Evolutionary conservation across 2,113 vertebrate genomes (phyloP), one percentile per base, ranked within the genome.

Genomic region (Ictidomys tridecemlineatus): DNA sequence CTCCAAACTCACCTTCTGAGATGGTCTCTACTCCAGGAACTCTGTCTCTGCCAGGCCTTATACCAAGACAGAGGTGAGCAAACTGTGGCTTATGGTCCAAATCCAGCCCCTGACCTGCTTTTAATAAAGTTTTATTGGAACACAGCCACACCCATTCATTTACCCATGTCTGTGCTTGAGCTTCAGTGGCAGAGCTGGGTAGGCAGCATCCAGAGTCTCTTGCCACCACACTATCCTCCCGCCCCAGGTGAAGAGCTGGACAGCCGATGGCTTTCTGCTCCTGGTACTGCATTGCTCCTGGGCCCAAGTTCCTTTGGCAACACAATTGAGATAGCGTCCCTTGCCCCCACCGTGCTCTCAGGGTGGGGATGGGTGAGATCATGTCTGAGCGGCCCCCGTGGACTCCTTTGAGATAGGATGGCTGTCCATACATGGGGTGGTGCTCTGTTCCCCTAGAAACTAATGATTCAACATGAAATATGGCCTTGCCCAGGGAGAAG

Each of bases 401-500:
- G 84, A 72, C 95, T 93, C 74, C 88, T 70, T 76, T 1, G 58
- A 93, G 96, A 90, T 94, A 97, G 86, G 45, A 89, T 18, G 16
- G 45, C 86, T 74, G 89, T 79, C 73, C 69, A 2, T 70, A 80
- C n/a, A 22, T n/a, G 4, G 82, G 67, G 73, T 69, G 34, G 92
- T 79, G 53, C 58, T 53, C 89, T 56, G 48, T 94, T 94, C 61
- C 77, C 26, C 84, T 84, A 87, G 89, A 48, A 96, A 97, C 98
- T 95, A 98, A 90, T 89, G 98, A 93, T 87, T 98, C 73, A 42
- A 78, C 92, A 37, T 97, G 97, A 98, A 97, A 98, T 98, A 98
- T 97, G 98, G 97, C 97, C 97, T 88, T 97, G 93, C 95, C 97
- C 83, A 53, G 97, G 98, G 97, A 95, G 96, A 98, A 98, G 97